Conservation (phyloP, 2,113 vertebrate genomes). For the Scalopus aquaticus region DNA sequence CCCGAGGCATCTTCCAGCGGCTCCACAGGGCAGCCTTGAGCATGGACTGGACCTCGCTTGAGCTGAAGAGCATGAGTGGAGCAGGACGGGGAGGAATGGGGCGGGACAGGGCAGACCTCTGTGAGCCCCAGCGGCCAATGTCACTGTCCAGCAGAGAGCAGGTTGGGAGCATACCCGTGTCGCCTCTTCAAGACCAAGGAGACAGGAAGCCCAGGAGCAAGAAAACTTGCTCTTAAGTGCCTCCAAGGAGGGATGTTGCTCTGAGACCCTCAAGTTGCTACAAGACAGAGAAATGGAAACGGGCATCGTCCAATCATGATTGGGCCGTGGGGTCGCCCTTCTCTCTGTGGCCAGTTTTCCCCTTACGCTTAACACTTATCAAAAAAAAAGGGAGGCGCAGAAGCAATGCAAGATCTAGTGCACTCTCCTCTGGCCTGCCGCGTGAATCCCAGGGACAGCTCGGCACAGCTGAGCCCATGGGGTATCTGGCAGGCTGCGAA, state of each 20-base stretch:
- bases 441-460: accelerated
- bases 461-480: background rate
- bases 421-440: background rate
- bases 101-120: accelerated
- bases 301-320: accelerated
- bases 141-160: background rate
- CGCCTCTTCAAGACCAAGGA: too few relatives aligned
- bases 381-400: background rate
- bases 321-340: background rate
- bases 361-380: background rate
- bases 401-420: background rate
- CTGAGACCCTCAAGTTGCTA: background rate
- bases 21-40: background rate
- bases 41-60: background rate
- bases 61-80: background rate
- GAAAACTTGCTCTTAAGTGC: background rate
- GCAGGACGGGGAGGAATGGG: too few relatives aligned
- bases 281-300: background rate
- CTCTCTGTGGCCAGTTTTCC: background rate
- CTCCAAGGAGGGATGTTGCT: background rate
- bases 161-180: too few relatives aligned
- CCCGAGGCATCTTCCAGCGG: background rate
- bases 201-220: background rate
- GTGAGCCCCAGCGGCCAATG: background rate
- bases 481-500: background rate